phyloP scores from a whole-genome alignment of 2,113 vertebrate genomes.

The Hyperopisus bebe region DNA sequence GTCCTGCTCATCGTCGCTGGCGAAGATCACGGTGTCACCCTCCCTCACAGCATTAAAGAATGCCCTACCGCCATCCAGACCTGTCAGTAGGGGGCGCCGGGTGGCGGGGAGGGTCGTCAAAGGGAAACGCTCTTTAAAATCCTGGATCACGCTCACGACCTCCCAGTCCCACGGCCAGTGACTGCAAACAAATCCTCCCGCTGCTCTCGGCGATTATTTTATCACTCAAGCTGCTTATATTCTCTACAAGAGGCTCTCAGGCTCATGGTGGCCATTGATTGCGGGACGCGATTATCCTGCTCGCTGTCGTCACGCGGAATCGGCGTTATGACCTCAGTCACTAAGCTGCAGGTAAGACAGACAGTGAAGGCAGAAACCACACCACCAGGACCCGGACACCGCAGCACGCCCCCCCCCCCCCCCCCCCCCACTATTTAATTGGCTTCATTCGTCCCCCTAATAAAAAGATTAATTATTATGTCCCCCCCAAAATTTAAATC shows the following conservation, averaged over 20 bases:
- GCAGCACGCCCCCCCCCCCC: not conserved
- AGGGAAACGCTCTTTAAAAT: not conserved
- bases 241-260: not conserved
- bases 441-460: not conserved
- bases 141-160: not conserved
- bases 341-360: not conserved
- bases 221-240: not conserved
- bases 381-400: no score
- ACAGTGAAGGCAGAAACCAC: not conserved
- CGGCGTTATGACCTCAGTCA: not conserved
- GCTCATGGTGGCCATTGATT: not conserved
- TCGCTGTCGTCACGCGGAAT: not conserved
- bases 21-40: conserved; percentile 97
- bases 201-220: not conserved
- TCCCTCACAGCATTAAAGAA: conserved; percentile 99
- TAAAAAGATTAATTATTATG: not conserved
- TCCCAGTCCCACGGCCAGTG: not conserved
- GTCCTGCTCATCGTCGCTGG: conserved; percentile 95
- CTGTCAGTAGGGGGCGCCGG: conserved; percentile 48
- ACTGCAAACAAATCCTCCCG: not conserved
- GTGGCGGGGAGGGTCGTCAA: no score
- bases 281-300: not conserved
- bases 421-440: not conserved
- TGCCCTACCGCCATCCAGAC: conserved; percentile 87
- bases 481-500: not conserved